A percentile compares a stretch with the other conserved stretches of the same genome.
Conservation (phyloP, 2,888 invertebrate species). For the Nymphalis c-album region DNA sequence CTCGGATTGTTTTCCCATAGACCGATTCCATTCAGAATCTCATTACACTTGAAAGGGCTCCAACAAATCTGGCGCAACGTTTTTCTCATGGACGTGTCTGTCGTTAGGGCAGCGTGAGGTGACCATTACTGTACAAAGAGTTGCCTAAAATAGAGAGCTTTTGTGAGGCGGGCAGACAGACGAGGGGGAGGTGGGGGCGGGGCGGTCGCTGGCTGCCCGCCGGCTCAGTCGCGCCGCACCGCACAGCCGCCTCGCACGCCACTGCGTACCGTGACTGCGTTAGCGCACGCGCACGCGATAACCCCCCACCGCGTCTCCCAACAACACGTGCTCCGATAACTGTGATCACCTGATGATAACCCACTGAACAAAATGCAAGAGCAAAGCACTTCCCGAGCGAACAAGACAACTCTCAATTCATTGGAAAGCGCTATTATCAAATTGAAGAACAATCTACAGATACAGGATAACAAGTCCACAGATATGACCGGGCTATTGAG, state of each 20-base stretch:
- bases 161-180: conserved; percentile 76
- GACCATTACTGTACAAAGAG: conserved; percentile 82
- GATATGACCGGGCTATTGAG: conserved; percentile 68
- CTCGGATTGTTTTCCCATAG: conserved; percentile 72
- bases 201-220: conserved; percentile 73
- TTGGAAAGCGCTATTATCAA: conserved; percentile 80
- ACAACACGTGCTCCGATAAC: conserved; percentile 61
- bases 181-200: conserved; percentile 75
- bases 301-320: conserved; percentile 61
- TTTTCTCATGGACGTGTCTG: conserved; percentile 80
- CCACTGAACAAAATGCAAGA: conserved; percentile 68
- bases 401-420: conserved; percentile 74
- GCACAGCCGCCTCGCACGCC: conserved; percentile 77
- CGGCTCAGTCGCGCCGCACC: conserved; percentile 79
- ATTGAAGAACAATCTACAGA: conserved; percentile 78
- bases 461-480: conserved; percentile 70
- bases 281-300: conserved; percentile 70
- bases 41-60: conserved; percentile 75
- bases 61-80: conserved; percentile 78
- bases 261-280: conserved; percentile 59
- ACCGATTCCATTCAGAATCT: conserved; percentile 78
- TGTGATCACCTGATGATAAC: conserved; percentile 47
- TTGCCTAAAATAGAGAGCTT: conserved; percentile 82
- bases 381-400: conserved; percentile 74
- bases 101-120: conserved; percentile 81